phyloP scores from a whole-genome alignment of 2,113 vertebrate species.

The Lota lota region DNA sequence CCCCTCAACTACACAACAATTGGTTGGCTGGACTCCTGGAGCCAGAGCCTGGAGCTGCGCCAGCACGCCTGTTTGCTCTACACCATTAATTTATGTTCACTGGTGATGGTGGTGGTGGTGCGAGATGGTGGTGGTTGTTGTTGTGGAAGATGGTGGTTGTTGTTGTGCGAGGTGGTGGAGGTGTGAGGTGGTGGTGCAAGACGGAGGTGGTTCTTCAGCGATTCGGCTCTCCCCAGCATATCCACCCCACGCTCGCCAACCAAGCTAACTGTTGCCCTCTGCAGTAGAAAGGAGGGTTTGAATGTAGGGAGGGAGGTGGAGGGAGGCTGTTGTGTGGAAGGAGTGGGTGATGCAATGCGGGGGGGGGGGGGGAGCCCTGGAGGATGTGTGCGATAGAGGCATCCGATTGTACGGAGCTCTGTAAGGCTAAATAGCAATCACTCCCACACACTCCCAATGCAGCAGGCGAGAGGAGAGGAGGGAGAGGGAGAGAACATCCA shows the following conservation, averaged over 20 bases:
- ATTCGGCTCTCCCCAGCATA: constrained; percentile 69
- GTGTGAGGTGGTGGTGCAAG: constrained; percentile 87
- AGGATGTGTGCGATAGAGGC: constrained; percentile 72
- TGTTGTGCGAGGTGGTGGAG: too few species aligned
- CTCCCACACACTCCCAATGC: constrained; percentile 74
- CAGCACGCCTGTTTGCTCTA: constrained; percentile 87
- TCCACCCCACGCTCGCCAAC: constrained; percentile 77
- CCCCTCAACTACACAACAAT: constrained; percentile 87
- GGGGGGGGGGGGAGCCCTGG: constrained; percentile 66
- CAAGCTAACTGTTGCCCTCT: constrained; percentile 76
- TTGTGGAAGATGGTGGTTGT: too few species aligned
- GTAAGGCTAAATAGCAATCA: constrained; percentile 80
- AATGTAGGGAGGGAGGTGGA: constrained; percentile 28
- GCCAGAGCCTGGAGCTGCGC: constrained; percentile 74
- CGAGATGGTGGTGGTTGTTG: constrained; percentile 77
- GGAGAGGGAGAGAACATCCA: constrained; percentile 25
- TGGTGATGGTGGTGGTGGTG: constrained; percentile 76
- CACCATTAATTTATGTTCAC: constrained; percentile 92
- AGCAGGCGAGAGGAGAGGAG: constrained; percentile 49
- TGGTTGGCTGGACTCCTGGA: constrained; percentile 77
- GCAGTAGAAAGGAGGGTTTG: constrained; percentile 41
- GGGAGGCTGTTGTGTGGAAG: constrained; percentile 21
- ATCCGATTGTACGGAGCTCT: constrained; percentile 73
- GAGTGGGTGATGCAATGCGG: constrained; percentile 12
- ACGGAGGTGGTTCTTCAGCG: constrained; percentile 74